Conservation (phyloP, 2,888 invertebrate genomes). For the Drosophila peninsularis region DNA sequence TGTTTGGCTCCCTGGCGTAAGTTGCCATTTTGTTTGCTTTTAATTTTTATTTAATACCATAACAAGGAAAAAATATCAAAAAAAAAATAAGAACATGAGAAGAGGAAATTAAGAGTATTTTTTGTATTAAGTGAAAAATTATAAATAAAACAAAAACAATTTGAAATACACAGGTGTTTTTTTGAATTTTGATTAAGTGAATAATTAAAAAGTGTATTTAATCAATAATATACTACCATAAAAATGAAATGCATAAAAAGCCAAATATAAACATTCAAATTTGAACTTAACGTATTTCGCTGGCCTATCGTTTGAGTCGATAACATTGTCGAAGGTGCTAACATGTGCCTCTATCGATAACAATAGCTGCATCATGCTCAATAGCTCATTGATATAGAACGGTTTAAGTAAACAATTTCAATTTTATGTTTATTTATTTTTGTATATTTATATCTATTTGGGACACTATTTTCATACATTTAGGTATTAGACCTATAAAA, state of each 20-base stretch:
- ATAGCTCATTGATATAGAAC: background rate
- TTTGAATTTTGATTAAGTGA: background rate
- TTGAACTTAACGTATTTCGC: background rate
- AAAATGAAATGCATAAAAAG: background rate
- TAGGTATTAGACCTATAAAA: too few relatives aligned
- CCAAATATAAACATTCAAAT: too few relatives aligned
- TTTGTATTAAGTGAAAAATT: constrained; percentile 76
- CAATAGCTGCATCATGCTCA: background rate
- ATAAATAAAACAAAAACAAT: constrained; percentile 63
- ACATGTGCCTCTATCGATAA: background rate
- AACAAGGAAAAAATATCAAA: constrained; percentile 44
- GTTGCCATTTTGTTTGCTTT: constrained; percentile 76
- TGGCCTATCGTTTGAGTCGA: background rate
- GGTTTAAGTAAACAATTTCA: background rate
- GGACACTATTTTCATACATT: too few relatives aligned
- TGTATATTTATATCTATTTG: too few relatives aligned
- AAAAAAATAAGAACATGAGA: constrained; percentile 45
- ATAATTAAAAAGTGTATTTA: background rate
- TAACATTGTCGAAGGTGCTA: background rate
- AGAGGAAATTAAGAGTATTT: constrained; percentile 72
- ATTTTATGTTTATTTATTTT: background rate
- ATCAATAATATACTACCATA: too few relatives aligned
- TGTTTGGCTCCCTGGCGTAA: constrained; percentile 59
- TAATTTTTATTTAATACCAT: constrained; percentile 66
- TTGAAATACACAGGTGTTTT: constrained; percentile 23